A percentile compares a stretch with the other conserved stretches of the same genome.
Evolutionary conservation across 2,113 vertebrate species (phyloP).

Genomic region (Odocoileus virginianus): DNA sequence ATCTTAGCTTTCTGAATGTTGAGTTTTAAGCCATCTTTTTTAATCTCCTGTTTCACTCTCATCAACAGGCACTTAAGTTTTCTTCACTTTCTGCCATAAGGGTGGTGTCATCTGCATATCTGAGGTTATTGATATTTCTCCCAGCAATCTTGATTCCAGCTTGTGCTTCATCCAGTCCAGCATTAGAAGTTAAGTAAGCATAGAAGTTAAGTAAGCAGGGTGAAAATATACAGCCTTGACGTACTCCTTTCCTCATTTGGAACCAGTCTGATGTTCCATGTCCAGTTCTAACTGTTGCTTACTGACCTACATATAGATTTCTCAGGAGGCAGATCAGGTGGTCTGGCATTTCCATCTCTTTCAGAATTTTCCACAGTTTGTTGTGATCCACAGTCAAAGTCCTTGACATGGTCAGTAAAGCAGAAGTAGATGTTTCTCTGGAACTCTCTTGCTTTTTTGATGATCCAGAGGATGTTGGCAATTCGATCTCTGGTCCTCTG

Average conservation of each 20-base stretch:
- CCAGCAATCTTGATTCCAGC: not conserved
- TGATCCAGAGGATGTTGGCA: not conserved
- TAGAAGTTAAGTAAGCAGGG: not conserved
- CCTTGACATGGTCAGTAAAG: not conserved
- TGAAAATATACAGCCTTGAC: not conserved
- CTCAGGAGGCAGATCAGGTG: not conserved
- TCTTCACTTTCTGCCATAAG: not conserved
- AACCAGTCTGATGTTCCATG: not conserved
- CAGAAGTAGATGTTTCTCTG: not conserved
- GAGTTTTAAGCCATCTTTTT: not conserved
- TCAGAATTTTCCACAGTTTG: not conserved
- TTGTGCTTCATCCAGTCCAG: not conserved
- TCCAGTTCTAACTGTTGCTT: not conserved
- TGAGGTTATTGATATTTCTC: not conserved
- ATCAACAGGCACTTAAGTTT: not conserved
- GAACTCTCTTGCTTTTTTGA: not conserved
- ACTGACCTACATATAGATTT: not conserved
- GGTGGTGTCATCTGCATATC: not conserved
- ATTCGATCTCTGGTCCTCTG: not conserved
- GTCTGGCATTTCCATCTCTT: not conserved
- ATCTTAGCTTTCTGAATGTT: not conserved
- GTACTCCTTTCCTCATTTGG: not conserved
- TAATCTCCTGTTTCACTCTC: not conserved
- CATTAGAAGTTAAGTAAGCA: not conserved
- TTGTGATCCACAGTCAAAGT: not conserved